Evolutionary conservation across 2,888 invertebrate species (phyloP).

Genomic region (Polyommatus iphigenia): DNA sequence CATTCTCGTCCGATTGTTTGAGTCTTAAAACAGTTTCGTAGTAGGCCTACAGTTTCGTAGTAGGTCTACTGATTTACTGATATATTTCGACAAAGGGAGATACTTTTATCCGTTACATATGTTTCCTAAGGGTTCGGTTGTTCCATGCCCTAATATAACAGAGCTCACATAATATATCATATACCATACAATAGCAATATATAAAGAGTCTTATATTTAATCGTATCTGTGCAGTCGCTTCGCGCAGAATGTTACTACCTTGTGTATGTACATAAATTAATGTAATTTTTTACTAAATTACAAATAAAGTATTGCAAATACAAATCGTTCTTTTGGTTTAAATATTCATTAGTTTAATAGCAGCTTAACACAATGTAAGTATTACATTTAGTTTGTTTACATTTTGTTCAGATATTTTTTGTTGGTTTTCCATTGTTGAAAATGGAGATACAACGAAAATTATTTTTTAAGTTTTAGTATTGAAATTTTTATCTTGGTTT

Average conservation of each 20-base stretch:
- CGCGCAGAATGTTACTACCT: slow-evolving; percentile 50
- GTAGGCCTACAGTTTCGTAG: not conserved
- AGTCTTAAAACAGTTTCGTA: not conserved
- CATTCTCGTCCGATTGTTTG: too few relatives aligned
- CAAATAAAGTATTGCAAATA: slow-evolving; percentile 71
- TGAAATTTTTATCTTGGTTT: too few relatives aligned
- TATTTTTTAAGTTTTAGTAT: too few relatives aligned
- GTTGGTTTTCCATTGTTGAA: not conserved
- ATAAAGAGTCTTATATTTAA: slow-evolving; percentile 43
- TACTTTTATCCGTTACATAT: not conserved
- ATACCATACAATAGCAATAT: slow-evolving; percentile 32
- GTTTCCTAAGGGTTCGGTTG: slow-evolving; percentile 9
- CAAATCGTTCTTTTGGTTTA: slow-evolving; percentile 52
- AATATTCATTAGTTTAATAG: not conserved
- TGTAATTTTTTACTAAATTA: slow-evolving; percentile 76
- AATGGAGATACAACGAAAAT: not conserved
- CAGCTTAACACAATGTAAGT: slow-evolving; percentile 16
- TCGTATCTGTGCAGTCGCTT: slow-evolving; percentile 58
- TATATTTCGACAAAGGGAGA: not conserved
- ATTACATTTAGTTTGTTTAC: not conserved
- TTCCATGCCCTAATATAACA: not conserved
- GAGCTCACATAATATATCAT: not conserved
- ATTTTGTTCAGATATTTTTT: not conserved
- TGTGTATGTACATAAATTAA: slow-evolving; percentile 70
- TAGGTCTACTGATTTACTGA: not conserved